phyloP scores from a whole-genome alignment of 2,797 vertebrate species.

The Cyprinella venusta region DNA sequence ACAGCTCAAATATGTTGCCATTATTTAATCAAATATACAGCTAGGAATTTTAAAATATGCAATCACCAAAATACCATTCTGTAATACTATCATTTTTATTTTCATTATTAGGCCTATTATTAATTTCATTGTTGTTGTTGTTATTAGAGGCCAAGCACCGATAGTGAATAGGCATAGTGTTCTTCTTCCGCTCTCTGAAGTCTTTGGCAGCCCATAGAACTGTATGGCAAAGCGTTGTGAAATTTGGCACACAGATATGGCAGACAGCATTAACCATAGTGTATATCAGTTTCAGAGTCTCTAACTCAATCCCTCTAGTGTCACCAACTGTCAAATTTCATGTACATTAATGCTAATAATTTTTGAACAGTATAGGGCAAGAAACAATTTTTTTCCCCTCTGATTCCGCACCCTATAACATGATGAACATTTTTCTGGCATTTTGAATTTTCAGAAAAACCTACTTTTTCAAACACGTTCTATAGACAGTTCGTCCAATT shows the following conservation, averaged over 20 bases:
- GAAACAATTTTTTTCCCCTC: not conserved
- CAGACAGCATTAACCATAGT: not conserved
- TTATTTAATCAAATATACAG: not conserved
- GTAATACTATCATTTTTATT: not conserved
- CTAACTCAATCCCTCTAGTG: not conserved
- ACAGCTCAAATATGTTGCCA: not conserved
- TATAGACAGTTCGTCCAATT: not conserved
- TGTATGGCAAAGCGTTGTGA: not conserved
- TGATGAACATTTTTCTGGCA: not conserved
- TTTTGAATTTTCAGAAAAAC: not conserved
- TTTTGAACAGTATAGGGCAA: not conserved
- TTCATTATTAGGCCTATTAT: not conserved
- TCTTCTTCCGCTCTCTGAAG: not conserved
- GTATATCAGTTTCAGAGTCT: not conserved
- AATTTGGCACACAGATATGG: not conserved
- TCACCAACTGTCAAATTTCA: not conserved
- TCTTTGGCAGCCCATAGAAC: not conserved
- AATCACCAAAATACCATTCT: not conserved
- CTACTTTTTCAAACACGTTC: not conserved
- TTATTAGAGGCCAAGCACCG: not conserved
- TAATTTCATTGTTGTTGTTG: not conserved
- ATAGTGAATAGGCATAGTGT: not conserved
- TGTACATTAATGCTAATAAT: not conserved
- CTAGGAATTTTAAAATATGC: not conserved
- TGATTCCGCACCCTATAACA: not conserved